Evolutionary conservation across 53 echinoderm and acorn worm species (phyloP), one percentile per base, ranked within the genome.

Genomic region (Echinometra lucunter): DNA sequence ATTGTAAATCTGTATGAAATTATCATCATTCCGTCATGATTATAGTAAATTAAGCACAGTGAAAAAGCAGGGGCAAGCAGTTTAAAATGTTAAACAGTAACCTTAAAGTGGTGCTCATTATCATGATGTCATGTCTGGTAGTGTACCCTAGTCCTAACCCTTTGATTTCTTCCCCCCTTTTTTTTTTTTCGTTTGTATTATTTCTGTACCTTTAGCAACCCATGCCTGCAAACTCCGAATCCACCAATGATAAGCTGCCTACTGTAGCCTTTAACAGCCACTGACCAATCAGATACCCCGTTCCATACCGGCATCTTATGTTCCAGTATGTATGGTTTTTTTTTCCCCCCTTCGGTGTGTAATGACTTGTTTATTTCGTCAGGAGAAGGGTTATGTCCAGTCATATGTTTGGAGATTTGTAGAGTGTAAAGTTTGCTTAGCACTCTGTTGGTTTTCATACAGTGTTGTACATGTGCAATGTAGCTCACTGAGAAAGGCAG

Each of bases 291-390:
- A 75, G 81, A 80, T 23, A 37, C 81, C 93, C 58, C 4, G 93
- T 81, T 93, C 27, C 78, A 57, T 55, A 81, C 93, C 78, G 57
- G 93, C 93, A 93, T 93, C 93, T 80, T 69, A 67, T 92, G 44
- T 92, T 80, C 93, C 81, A 93, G 93, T 93, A 93, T 93, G 93
- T 93, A 93, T 93, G 55, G n/a, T n/a, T n/a, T n/a, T n/a, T n/a
- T 93, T 49, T 82, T 82, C 23, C 83, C 82, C n/a, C 83, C 44
- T 25, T 83, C 45, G 53, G 53, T 55, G 88, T 30, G 32, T 88
- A 44, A 88, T 88, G 56, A 56, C 17, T 53, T 38, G 42, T 19
- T 21, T 19, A 40, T 18, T 38, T 78, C 78, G 6, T 17, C 23
- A 5, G 88, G 2, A 53, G 9, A 21, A 3, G 23, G 19, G 63